Evolutionary conservation across 2,888 invertebrate genomes (phyloP), one percentile per base, ranked within the genome.

Genomic region (Arge pagana): DNA sequence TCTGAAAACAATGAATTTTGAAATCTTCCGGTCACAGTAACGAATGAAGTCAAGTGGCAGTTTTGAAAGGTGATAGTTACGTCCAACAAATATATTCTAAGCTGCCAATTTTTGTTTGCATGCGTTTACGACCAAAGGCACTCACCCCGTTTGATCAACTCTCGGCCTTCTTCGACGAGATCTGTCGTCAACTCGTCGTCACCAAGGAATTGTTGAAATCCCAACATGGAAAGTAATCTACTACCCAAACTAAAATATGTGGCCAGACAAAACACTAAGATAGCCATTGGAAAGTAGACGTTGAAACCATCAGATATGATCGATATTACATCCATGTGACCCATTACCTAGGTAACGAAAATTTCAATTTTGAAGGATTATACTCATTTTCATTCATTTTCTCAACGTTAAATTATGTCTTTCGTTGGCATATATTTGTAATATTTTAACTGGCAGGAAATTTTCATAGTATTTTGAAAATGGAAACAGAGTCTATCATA

Each of bases 241-340:
- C 94, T 91, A 49, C 98, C 98, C 35, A 98, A 79, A 65, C 93
- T 93, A 72, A 95, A 92, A 81, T 94, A 96, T 0, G 97, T 99
- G 51, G 96, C 91, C 51, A 93, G 78, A 70, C 98, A 97, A 63
- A 99, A 87, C 33, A 89, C 84, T 53, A 98, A 84, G 73, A 99
- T 96, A 54, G 93, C 86, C 86, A 98, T 97, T 1, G 99, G 99
- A 77, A 99, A 96, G 79, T 99, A 99, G 50, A 99, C 90, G 79
- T 99, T 99, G 80, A 99, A 98, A 6, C 98, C 98, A 75, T 96
- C 92, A 0, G 97, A 91, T 60, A 99, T 92, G 55, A 99, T 93
- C 21, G 92, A 89, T 50, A 99, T 88, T 0, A 99, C 96, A 77
- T 98, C 97, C 96, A 99, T 94, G 75, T 99, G 98, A 0, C 99